Base-by-base conservation (phyloP, 2,888 invertebrate genomes). In the Nomada goodeniana region DNA sequence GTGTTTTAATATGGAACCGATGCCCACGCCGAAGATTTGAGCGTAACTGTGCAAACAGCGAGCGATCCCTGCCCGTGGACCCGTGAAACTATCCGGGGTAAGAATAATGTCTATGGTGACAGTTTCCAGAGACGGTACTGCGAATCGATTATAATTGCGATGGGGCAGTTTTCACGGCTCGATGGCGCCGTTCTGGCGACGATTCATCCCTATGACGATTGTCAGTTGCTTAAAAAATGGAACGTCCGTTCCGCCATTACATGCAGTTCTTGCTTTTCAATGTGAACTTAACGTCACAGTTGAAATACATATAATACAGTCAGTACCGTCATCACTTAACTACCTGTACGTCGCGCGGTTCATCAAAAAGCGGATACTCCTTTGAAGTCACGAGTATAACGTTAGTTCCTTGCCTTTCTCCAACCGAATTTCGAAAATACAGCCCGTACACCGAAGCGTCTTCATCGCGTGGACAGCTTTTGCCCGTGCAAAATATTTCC, bases 1-100 rank as follows among this genome's bases (percentile, higher is more conserved):
- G 83, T 85, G 86, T 88, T 90, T 88, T 89, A 89, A 90, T 91
- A 91, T 90, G 88, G 89, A 83, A 75, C 84, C 81, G 76, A 77
- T 75, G 83, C 76, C 81, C 80, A 69, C 83, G 75, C 82, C 82
- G 78, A 89, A 89, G 91, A 91, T 90, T 90, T 86, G 84, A 83
- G 86, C 88, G 85, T 85, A 80, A 89, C 88, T 89, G 83, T 87
- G 86, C 84, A 90, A 89, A 91, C 88, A 88, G 70, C 60, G 82
- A 75, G 70, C n/a, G 78, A 78, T 74, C 59, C 74, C 64, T 67
- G 76, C 18, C 59, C 77, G 84, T 71, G 72, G 81, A 86, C 76
- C 85, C 85, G 88, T 88, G 84, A 89, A 89, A 88, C 83, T 88
- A 81, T 67, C 68, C 50, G 57, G 50, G 70, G 84, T 53, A 29